These are phyloP conservation scores for Proteles cristata DNA, from an alignment of 2,113 vertebrate species.

Conservation along the genomic window DNA sequence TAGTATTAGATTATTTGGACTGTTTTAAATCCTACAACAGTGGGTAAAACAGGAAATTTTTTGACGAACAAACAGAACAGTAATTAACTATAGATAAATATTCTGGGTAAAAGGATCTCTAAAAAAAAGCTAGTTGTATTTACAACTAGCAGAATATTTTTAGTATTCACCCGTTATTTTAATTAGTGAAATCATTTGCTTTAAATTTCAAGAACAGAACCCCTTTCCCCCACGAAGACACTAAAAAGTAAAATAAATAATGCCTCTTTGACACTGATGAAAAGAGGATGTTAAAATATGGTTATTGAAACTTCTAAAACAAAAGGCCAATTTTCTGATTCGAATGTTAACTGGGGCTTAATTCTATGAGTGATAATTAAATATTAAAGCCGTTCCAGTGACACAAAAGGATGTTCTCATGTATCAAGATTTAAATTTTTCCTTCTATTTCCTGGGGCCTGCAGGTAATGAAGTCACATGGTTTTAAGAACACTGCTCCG, in stretches of 20 bases:
- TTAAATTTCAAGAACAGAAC: not conserved
- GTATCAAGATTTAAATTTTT: not conserved
- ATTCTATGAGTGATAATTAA: conserved; percentile 1
- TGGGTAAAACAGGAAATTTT: not conserved
- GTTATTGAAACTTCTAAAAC: conserved; percentile 53
- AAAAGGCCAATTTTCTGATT: not conserved
- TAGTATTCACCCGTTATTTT: not conserved
- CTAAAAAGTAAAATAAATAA: conserved; percentile 18
- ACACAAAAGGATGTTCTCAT: not conserved
- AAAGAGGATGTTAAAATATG: not conserved
- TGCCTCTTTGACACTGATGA: not conserved
- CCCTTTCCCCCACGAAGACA: not conserved
- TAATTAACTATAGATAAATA: not conserved
- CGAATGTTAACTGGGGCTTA: not conserved
- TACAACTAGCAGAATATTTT: conserved; percentile 9
- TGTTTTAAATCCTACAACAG: not conserved
- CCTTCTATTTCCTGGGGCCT: conserved; percentile 21
- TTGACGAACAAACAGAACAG: not conserved
- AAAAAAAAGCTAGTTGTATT: not conserved
- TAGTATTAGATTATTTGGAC: not conserved
- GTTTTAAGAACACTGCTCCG: not conserved
- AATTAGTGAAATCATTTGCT: conserved; percentile 13
- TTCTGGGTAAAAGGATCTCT: not conserved
- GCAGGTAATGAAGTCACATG: conserved; percentile 14
- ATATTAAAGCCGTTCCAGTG: not conserved